Evolutionary conservation across 2,888 invertebrate species (phyloP), one percentile per base, ranked within the genome.

Genomic region (Harpalus rubripes): DNA sequence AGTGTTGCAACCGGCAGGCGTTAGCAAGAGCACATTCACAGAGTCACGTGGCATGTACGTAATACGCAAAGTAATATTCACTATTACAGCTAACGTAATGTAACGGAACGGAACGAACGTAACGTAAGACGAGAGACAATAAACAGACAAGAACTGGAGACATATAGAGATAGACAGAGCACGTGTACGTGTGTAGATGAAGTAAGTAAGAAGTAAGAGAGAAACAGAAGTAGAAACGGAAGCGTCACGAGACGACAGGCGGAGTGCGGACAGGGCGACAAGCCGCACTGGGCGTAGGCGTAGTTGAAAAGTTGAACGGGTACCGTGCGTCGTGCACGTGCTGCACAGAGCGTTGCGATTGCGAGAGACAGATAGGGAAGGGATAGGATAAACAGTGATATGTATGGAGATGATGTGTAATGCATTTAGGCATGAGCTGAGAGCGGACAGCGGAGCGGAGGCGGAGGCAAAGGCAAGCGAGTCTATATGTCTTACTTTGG

Each of bases 401-500:
- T 32, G 12, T 15, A 65, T 32, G 61, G 72, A 68, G 22, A 32
- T 39, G 39, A 61, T 59, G 12, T 68, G 39, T 39, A 39, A 68
- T 68, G 68, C 68, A 68, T 15, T 26, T 68, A 39, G n/a, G 32
- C 26, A 26, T 39, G 72, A 72, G 72, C 72, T 72, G 41, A 76
- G 26, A 76, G 22, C 74, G 82, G 61, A 74, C 80, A 74, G 78
- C 78, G 63, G 59, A 68, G 84, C 72, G 52, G 22, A n/a, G n/a
- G 15, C 58, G 59, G 59, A 74, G 22, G 39, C 32, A n/a, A 32
- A 32, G 72, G 85, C 86, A 87, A 87, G 87, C 87, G 87, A 72
- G 44, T 72, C 72, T 72, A 72, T 72, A 87, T 68, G 87, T 89
- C 91, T 91, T 91, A 91, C 91, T 91, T 91, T 91, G 88, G 90